phyloP scores from a whole-genome alignment of 2,797 vertebrate species.

The Macrochelys suwanniensis region DNA sequence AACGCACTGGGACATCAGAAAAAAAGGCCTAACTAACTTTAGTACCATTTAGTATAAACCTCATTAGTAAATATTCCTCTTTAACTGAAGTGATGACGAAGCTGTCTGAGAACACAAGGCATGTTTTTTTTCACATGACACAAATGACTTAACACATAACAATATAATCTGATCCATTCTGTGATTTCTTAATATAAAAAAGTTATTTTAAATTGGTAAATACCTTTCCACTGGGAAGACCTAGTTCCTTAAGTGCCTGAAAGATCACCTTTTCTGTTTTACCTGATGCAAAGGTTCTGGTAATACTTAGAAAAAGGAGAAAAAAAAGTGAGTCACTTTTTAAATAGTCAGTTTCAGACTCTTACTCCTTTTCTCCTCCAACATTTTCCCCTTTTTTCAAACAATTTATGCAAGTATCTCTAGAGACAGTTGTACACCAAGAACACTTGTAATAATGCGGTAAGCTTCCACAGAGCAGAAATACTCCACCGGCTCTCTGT shows the following conservation, averaged over 20 bases:
- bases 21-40: neutral
- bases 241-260: conserved; percentile 97
- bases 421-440: neutral
- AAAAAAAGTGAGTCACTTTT: conserved; percentile 44
- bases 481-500: neutral
- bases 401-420: neutral
- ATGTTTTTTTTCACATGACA: neutral
- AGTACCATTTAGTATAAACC: neutral
- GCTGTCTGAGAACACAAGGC: neutral
- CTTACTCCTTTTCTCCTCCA: conserved; percentile 23
- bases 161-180: neutral
- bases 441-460: neutral
- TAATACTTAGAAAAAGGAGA: conserved; percentile 86
- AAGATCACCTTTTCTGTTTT: conserved; percentile 99
- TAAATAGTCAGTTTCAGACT: neutral
- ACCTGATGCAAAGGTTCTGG: conserved; percentile 97
- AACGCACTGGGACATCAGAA: neutral
- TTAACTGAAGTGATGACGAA: neutral
- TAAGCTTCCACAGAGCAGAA: conserved; percentile 1
- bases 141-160: neutral
- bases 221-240: conserved; percentile 99
- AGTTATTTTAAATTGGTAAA: conserved; percentile 41
- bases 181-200: neutral
- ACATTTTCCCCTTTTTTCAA: conserved; percentile 13
- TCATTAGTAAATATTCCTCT: conserved; percentile 20